Base-by-base conservation (phyloP, 2,888 invertebrate genomes). In the Plusia festucae region DNA sequence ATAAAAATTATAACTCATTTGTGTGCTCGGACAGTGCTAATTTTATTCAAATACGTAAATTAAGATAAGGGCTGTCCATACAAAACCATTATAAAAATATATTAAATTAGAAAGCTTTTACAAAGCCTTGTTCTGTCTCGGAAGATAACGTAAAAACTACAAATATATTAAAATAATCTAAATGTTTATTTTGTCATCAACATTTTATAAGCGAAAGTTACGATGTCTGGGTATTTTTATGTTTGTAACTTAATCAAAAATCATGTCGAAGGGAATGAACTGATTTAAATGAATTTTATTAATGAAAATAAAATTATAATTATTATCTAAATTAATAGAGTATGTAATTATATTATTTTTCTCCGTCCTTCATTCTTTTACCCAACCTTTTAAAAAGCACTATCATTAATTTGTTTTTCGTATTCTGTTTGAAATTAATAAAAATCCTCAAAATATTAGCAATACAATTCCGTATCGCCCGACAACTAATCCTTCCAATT, bases 401-500 rank as follows among this genome's bases (percentile, higher is more conserved):
- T 9, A 30, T 9, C 9, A 9, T 30, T 30, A 9, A 34, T 13
- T 15, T 13, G 11, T 2, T 30, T 34, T 34, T 34, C 5, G 4
- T 15, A 34, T 0, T 34, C 4, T 0, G 30, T 30, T 5, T 30
- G 1, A 30, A 34, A 34, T 34, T 15, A 34, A 34, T 34, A 15
- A 34, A 34, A 3, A 49, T 53, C 5, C 9, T 46, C 16, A 27
- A 53, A 60, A 53, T 53, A 53, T 27, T n/a, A 15, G 4, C 6
- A 60, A 73, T 76, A 83, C 83, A 85, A 72, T 66, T 70, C 61
- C 78, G 62, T 78, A 70, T 77, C 79, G 62, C 34, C 13, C 66
- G 62, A 67, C 65, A 78, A 80, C 83, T 85, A 83, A 83, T 88
- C 85, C 79, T 77, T 76, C 70, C 65, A 70, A 62, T 59, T 67